Evolutionary conservation across 2,888 invertebrate genomes (phyloP), one percentile per base, ranked within the genome.

Genomic region (Ormyrus pomaceus): DNA sequence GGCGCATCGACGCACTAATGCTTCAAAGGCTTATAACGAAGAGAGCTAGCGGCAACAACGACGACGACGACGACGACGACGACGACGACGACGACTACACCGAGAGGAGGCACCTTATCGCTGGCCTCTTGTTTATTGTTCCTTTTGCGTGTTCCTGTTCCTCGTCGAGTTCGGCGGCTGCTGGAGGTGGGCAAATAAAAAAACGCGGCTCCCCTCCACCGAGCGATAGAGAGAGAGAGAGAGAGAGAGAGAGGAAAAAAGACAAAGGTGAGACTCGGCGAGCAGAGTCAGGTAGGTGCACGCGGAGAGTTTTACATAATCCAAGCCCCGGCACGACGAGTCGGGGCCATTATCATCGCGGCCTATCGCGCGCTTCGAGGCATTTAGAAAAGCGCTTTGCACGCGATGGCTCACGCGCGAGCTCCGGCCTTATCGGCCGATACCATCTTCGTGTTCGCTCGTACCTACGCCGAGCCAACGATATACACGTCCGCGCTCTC

Each of bases 281-380:
- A 19, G 74, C 19, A 55, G 19, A 34, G 48, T 1, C 48, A 78
- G 65, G 71, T 61, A 66, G 59, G 77, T 72, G 72, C 66, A 72
- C 61, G 19, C 19, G 71, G 58, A 55, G 72, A 81, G 74, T 81
- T 77, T 81, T 81, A 81, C 77, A 77, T 81, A 77, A 81, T 81
- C 77, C 74, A 45, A 8, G 13, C 61, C n/a, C 56, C 11, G 46
- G 34, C 46, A 48, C 61, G 34, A 9, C 59, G 45, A 13, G 45
- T 55, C 62, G 45, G 68, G 53, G 65, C 65, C 81, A 77, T 81
- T 77, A 81, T 77, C 81, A 46, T 51, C 68, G 50, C 68, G 68
- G 76, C 72, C 77, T 77, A 77, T 77, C 81, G 69, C 61, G 51
- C 71, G 74, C 74, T 70, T 78, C 62, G 46, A 74, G 66, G 53